phyloP scores from a whole-genome alignment of 2,888 invertebrate genomes.

The Clunio marinus region DNA sequence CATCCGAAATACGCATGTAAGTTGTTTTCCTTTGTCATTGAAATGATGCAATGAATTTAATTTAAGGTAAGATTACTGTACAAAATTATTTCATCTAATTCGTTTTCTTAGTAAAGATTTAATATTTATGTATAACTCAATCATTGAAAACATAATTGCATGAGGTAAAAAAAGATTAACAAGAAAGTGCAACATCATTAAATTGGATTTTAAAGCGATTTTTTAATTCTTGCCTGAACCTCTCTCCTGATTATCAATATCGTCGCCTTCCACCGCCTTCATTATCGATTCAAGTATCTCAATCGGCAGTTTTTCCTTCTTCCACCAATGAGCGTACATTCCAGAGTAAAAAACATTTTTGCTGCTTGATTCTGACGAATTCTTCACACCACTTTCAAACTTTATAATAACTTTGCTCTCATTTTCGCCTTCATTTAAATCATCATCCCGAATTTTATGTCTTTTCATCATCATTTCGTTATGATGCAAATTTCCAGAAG shows the following conservation, averaged over 20 bases:
- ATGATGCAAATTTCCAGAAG: neutral
- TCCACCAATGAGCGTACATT: conserved; percentile 89
- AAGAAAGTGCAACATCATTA: conserved; percentile 38
- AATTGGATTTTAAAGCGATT: conserved; percentile 27
- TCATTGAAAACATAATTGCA: neutral
- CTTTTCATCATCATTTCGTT: neutral
- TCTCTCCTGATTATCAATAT: conserved; percentile 41
- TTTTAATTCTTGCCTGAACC: conserved; percentile 45
- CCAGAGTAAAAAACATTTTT: conserved; percentile 67
- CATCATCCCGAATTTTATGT: conserved; percentile 43
- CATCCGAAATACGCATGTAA: no score
- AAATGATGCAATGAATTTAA: no score
- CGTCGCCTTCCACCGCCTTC: neutral
- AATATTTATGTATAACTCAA: no score
- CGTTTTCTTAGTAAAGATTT: no score
- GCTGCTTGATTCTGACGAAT: conserved; percentile 44
- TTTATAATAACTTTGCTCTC: conserved; percentile 55
- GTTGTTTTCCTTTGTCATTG: no score
- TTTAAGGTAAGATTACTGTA: no score
- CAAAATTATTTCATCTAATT: no score
- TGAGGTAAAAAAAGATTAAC: neutral
- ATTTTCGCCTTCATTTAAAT: conserved; percentile 51
- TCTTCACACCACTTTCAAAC: conserved; percentile 49
- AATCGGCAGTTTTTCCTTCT: conserved; percentile 77
- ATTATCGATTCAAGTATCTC: conserved; percentile 58